Evolutionary conservation across 2,888 invertebrate species (phyloP), one percentile per base, ranked within the genome.

Genomic region (Caenorhabditis afra): DNA sequence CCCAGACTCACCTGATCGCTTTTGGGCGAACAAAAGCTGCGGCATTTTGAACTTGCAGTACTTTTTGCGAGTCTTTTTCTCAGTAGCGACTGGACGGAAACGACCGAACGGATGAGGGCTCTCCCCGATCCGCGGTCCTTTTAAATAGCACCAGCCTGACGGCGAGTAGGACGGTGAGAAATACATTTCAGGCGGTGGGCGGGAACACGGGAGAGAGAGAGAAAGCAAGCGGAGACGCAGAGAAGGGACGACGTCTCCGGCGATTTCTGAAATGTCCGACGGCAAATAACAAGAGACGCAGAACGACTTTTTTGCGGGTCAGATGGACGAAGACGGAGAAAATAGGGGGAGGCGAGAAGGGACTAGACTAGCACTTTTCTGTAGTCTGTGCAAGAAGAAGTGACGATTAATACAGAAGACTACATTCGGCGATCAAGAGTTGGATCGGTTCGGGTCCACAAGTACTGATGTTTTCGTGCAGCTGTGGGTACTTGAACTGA

Each of bases 31-130:
- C 22, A 58, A 37, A 20, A 62, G 55, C 41, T 64, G 52, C 47
- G 77, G 64, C 77, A 77, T 77, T 62, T 68, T 64, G 41, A 70
- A 61, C 49, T 71, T 71, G 55, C 53, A 61, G 49, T 35, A 52
- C 12, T 50, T 53, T 61, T 62, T 62, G 35, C 62, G 53, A 45
- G 14, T 61, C 20, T 49, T 52, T 39, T 20, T 49, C 44, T 59
- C 55, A 35, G 18, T 41, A 12, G 16, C 20, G 14, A 49, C 57
- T 12, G 67, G 29, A 35, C 39, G 29, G 29, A 53, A 41, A 45
- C 44, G 53, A 53, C 53, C 52, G 58, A 59, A 68, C 22, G 59
- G 59, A 14, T 50, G 16, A 49, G 61, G 61, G 62, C 62, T 62
- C 70, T 49, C 55, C 55, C 62, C 55, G 49, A 71, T 37, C 47